Base-by-base conservation (phyloP, 1,140 invertebrate genomes). In the Penaeus chinensis region DNA sequence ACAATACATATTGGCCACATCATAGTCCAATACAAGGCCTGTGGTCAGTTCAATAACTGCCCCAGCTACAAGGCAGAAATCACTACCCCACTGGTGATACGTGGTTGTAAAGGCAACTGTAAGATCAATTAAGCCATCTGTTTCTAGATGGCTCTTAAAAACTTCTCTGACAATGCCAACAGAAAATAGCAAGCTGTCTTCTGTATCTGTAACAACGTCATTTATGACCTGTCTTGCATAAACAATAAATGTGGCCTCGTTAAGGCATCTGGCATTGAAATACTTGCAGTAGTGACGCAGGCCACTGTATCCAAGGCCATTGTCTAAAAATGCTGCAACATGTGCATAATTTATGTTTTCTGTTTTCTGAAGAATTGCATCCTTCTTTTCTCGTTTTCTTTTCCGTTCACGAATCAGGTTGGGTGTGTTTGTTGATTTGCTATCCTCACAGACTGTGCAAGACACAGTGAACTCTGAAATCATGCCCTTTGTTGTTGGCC, bases 41-140 rank as follows among this genome's bases (percentile, higher is more conserved):
- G 89, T 90, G 66, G 87, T 88, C 37, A 90, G 81, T 42, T 90
- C 89, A 47, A 90, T 90, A 32, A 90, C 89, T 42, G 89, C 89
- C 32, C 89, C 89, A 65, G 89, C 89, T 62, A 90, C 89, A 20
- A 90, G 74, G 69, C 89, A 90, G 82, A 90, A 90, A 78, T 90
- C 89, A 84, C 89, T 90, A 71, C 89, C 89, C 89, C 89, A 90
- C 84, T 90, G 89, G 65, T 90, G 89, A 69, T 90, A 90, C 3
- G 89, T 90, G n/a, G 89, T 90, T 62, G 89, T 90, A 76, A 82
- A 90, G 42, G 82, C 80, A 65, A 90, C 89, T 13, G 89, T 90
- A 20, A 90, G 76, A 79, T 90, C 89, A 80, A 90, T 78, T 24
- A 90, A 61, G 20, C 84, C 86, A 54, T 90, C 89, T 47, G 82